Evolutionary conservation across 2,113 vertebrate genomes (phyloP), one percentile per base, ranked within the genome.

Genomic region (Hypanus sabinus): DNA sequence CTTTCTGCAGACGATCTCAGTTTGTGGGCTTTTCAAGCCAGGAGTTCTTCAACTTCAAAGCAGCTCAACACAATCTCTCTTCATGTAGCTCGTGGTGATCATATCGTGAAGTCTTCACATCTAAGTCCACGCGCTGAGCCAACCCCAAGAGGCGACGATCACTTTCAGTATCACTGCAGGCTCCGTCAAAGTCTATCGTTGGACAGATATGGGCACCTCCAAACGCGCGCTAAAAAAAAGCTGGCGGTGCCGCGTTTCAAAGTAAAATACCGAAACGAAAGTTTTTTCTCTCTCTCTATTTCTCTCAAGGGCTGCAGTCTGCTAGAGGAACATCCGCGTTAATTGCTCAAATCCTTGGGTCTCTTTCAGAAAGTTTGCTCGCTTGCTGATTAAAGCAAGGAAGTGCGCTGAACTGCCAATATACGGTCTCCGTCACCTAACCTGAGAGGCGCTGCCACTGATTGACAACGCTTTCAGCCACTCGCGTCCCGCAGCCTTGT

Each of bases 341-440:
- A 70, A 70, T 62, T n/a, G 62, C 33, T 94, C 65, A 65, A 80
- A 80, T 68, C 94, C 60, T 38, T 60, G 75, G 46, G 76, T 94
- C 57, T 94, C 76, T 94, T 79, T 94, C 76, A 68, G 38, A 81
- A 85, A 81, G 76, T 94, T 79, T 81, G 30, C 55, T 60, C 30
- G 75, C 46, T 65, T 62, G 46, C n/a, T 65, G 94, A 65, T 79
- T 62, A 27, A 33, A 79, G 60, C 94, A 94, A 75, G 73, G 93
- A 79, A 94, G 93, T 77, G 55, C 10, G 3, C 55, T 94, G 94
- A 81, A 46, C 94, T 65, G 76, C 76, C 76, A 94, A 94, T 85
- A 68, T 94, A 65, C 57, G 80, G 76, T 36, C 76, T 81, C 94
- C 46, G 60, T 81, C 76, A 94, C 24, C 94, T 81, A 71, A 85